phyloP scores from a whole-genome alignment of 2,113 vertebrate genomes.

The Aplodontia rufa region DNA sequence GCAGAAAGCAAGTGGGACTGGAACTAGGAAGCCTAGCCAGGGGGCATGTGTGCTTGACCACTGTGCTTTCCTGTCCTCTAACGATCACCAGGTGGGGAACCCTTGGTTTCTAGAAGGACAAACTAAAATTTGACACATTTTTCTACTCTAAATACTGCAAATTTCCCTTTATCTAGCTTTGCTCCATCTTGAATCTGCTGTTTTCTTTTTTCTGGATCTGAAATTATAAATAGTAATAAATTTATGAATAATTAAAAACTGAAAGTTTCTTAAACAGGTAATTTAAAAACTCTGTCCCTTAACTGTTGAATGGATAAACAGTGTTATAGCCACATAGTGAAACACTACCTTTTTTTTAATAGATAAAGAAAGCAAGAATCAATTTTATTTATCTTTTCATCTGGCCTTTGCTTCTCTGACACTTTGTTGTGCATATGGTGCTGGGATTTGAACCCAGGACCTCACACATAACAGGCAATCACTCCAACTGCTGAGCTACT shows the following conservation, averaged over 20 bases:
- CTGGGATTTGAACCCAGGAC: too few species aligned
- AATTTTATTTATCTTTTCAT: too few species aligned
- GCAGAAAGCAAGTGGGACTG: not conserved
- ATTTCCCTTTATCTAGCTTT: not conserved
- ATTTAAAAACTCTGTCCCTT: not conserved
- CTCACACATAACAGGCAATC: too few species aligned
- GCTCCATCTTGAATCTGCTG: not conserved
- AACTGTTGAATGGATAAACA: not conserved
- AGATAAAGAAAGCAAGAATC: too few species aligned
- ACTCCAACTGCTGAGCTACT: too few species aligned
- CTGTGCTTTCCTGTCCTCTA: not conserved
- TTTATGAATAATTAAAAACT: not conserved
- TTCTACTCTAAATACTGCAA: not conserved
- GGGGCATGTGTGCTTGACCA: accelerated
- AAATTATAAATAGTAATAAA: not conserved
- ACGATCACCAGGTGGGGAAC: not conserved
- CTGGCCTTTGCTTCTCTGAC: too few species aligned
- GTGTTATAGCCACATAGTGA: not conserved
- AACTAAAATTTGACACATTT: not conserved
- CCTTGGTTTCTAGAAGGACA: not conserved
- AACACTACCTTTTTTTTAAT: too few species aligned
- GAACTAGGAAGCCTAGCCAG: not conserved
- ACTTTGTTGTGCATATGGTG: too few species aligned
- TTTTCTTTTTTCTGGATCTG: not conserved
- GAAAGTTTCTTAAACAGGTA: not conserved